phyloP scores from a whole-genome alignment of 2,888 invertebrate species.

The Lymantria dispar region DNA sequence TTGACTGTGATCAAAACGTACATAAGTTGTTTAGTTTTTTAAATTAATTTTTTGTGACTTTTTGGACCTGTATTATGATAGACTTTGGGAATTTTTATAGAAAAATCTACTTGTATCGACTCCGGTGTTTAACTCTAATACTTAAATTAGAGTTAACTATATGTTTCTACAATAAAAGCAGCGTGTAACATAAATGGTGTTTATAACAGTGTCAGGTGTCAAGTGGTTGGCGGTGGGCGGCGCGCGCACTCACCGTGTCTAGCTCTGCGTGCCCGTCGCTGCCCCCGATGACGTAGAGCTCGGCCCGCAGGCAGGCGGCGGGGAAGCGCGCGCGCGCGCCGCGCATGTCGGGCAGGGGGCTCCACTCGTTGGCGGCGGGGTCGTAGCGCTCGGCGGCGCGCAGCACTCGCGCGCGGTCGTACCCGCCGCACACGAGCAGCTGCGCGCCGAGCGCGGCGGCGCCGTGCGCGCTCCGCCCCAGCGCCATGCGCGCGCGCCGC shows the following conservation, averaged over 20 bases:
- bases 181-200: no score
- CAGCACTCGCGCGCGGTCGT: constrained; percentile 92
- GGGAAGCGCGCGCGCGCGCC: constrained; percentile 90
- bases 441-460: constrained; percentile 85
- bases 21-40: no score
- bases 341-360: constrained; percentile 85
- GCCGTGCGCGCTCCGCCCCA: constrained; percentile 87
- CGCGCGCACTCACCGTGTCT: constrained; percentile 69
- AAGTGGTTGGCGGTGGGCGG: no score
- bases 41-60: no score
- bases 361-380: constrained; percentile 87
- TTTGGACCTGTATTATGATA: no score
- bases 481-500: constrained; percentile 77
- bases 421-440: constrained; percentile 90
- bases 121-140: no score
- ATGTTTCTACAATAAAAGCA: no score
- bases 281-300: constrained; percentile 91
- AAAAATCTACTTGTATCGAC: no score
- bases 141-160: no score
- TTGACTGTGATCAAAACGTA: no score
- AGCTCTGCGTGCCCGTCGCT: constrained; percentile 92
- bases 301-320: constrained; percentile 84
- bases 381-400: constrained; percentile 89
- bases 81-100: no score
- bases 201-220: no score